Conservation (phyloP, 1,140 invertebrate genomes). For the Pomacea maculata region DNA sequence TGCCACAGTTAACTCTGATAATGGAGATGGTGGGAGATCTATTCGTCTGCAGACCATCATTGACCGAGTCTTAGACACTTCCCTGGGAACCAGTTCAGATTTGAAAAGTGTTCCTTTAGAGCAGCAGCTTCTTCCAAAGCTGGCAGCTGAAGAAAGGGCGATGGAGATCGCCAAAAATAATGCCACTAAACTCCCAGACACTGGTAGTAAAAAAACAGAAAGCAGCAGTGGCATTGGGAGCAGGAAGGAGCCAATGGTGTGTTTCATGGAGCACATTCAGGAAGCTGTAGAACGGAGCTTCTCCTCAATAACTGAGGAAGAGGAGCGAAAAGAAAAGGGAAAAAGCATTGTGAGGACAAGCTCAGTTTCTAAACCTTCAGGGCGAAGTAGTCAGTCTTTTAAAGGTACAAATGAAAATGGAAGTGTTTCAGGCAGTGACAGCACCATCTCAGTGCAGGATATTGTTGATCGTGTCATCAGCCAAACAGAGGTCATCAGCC, state of each 20-base stretch:
- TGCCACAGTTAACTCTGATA: neutral
- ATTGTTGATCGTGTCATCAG: slow-evolving; percentile 40
- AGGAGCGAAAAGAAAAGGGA: slow-evolving; percentile 22
- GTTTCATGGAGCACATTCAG: slow-evolving; percentile 56
- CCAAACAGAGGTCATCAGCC: slow-evolving; percentile 37
- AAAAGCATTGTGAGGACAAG: neutral
- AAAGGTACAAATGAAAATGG: neutral
- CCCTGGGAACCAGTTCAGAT: slow-evolving; percentile 21
- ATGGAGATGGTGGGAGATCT: slow-evolving; percentile 3
- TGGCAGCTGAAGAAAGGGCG: neutral
- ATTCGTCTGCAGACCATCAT: slow-evolving; percentile 46
- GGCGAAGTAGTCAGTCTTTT: neutral
- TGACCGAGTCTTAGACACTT: slow-evolving; percentile 51
- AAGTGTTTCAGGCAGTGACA: slow-evolving; percentile 4
- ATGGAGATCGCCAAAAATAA: neutral
- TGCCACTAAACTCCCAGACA: neutral
- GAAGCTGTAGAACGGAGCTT: slow-evolving; percentile 51
- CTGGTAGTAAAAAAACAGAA: neutral
- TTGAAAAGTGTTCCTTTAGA: neutral
- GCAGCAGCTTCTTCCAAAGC: slow-evolving; percentile 6
- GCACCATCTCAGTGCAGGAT: slow-evolving; percentile 41
- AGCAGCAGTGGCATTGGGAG: neutral
- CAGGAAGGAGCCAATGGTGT: slow-evolving; percentile 29
- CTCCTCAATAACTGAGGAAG: slow-evolving; percentile 32
- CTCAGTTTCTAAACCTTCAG: neutral